A percentile compares a stretch with the other conserved stretches of the same genome.
Evolutionary conservation across 2,113 vertebrate species (phyloP).

Genomic region (Rhynchomys soricoides): DNA sequence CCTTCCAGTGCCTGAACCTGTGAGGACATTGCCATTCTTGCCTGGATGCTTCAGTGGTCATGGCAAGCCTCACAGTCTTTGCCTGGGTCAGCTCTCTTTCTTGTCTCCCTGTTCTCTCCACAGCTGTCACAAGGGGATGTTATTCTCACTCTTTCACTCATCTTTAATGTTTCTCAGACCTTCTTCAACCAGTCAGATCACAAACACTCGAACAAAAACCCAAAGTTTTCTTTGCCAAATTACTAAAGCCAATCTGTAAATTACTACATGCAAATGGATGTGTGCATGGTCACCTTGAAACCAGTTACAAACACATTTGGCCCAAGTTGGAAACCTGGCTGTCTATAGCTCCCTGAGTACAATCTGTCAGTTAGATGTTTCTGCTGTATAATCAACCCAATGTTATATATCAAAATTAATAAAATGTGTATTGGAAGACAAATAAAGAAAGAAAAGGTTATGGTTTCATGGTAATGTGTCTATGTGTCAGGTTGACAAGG

Average conservation of each 20-base stretch:
- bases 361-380: conserved; percentile 7
- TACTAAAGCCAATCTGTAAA: background rate
- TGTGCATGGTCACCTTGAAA: background rate
- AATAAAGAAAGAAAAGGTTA: too few species aligned
- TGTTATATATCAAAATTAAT: background rate
- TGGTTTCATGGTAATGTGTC: too few species aligned
- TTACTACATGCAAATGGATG: background rate
- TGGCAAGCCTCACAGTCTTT: background rate
- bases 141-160: background rate
- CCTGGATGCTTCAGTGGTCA: background rate
- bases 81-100: background rate
- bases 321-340: background rate
- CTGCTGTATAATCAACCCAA: background rate
- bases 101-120: background rate
- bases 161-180: background rate
- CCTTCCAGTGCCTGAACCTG: too few species aligned
- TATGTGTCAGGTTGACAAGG: too few species aligned
- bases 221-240: background rate
- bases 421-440: background rate
- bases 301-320: background rate
- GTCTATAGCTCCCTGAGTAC: background rate
- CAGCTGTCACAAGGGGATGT: too few species aligned
- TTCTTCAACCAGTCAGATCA: background rate
- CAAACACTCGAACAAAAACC: background rate
- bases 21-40: background rate